Percentiles rank a stretch among this genome's conserved stretches.
These are phyloP conservation scores for Mylabris sibirica DNA, from an alignment of 2,888 invertebrate species.

Conservation along the genomic window DNA sequence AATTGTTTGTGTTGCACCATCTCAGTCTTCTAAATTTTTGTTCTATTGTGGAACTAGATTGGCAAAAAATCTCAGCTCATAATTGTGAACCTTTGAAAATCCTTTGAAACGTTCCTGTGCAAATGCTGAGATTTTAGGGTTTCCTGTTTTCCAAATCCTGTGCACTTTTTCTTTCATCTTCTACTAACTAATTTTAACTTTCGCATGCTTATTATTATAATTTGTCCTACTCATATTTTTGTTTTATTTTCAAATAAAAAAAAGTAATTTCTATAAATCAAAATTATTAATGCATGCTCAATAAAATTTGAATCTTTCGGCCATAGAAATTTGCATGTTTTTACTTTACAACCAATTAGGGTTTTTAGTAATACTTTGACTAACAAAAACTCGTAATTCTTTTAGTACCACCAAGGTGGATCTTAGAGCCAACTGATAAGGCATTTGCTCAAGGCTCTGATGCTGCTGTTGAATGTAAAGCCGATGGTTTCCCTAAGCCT, in stretches of 20 bases:
- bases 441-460: constrained; percentile 95
- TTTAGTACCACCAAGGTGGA: constrained; percentile 96
- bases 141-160: constrained; percentile 52
- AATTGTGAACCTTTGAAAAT: constrained; percentile 35
- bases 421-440: constrained; percentile 92
- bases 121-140: constrained; percentile 52
- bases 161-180: constrained; percentile 53
- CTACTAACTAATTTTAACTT: constrained; percentile 45
- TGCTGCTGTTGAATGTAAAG: constrained; percentile 94
- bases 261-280: constrained; percentile 17
- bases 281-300: constrained; percentile 30
- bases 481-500: constrained; percentile 94
- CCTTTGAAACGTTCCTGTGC: constrained; percentile 26
- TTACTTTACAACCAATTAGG: not conserved
- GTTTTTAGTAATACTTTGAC: not conserved
- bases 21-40: constrained; percentile 53
- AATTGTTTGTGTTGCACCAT: constrained; percentile 28
- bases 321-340: constrained; percentile 7
- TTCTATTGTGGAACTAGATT: constrained; percentile 50
- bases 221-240: constrained; percentile 49
- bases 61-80: constrained; percentile 46
- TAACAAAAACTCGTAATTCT: constrained; percentile 42
- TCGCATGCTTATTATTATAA: constrained; percentile 50
- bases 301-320: constrained; percentile 16
- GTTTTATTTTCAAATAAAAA: constrained; percentile 29